Conservation (phyloP, 2,113 vertebrate species). For the Mustela lutreola region DNA sequence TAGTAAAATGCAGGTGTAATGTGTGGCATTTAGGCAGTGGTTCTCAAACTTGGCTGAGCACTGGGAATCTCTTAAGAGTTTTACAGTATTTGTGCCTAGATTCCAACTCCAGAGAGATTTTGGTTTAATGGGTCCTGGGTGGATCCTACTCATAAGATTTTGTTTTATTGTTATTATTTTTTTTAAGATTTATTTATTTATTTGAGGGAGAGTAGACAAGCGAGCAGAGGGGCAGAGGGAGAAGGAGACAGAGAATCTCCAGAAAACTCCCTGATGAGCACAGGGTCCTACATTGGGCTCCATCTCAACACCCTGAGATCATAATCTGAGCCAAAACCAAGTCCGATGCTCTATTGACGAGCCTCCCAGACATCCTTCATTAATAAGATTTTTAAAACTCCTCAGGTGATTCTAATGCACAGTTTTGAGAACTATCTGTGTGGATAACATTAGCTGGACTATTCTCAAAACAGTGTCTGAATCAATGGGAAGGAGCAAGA, state of each 20-base stretch:
- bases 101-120: not conserved
- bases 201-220: not conserved
- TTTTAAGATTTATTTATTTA: not conserved
- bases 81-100: not conserved
- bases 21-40: too few relatives aligned
- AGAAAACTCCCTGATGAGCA: not conserved
- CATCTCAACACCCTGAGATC: not conserved
- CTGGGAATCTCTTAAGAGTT: not conserved
- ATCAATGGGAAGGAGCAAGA: not conserved
- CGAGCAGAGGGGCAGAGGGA: not conserved
- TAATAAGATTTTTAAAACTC: not conserved
- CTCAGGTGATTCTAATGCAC: not conserved
- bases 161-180: not conserved
- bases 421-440: not conserved
- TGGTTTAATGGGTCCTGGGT: not conserved
- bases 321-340: not conserved
- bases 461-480: not conserved
- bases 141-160: not conserved
- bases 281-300: not conserved
- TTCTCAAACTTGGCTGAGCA: not conserved
- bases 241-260: not conserved
- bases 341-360: not conserved
- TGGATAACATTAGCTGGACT: not conserved
- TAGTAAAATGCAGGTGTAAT: slow-evolving; percentile 25
- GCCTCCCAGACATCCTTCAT: not conserved